Evolutionary conservation across 2,797 vertebrate species (phyloP), one percentile per base, ranked within the genome.

Genomic region (Characodon lateralis): DNA sequence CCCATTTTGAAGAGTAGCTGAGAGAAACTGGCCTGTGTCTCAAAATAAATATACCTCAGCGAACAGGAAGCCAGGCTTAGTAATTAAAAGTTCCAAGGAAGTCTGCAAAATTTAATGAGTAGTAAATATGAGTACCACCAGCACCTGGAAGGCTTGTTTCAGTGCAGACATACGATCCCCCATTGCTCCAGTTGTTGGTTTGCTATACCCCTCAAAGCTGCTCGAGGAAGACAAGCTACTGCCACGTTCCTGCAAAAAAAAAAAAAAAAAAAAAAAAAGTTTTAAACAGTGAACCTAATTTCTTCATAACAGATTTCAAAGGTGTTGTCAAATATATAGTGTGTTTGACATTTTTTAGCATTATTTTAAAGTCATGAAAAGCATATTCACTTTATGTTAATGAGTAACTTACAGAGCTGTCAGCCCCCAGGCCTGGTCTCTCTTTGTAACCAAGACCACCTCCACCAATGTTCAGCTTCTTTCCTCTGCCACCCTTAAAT

Each of bases 121-220:
- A 10, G 0, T 24, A 1, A 68, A 69, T 58, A 43, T 46, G 8
- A 22, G 56, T 2, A 22, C 1, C 5, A 61, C 20, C 13, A n/a
- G 43, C 90, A 99, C 98, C 97, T 99, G 97, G 89, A 99, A 99
- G 81, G 98, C 98, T 84, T 97, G 96, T 93, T 97, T 99, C 97
- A 99, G 96, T 3, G 98, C 97, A 0, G 97, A 97, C 90, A 99
- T 96, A 41, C 98, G 96, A 91, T 99, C 98, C 80, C 98, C 98
- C 98, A 99, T 99, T 0, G 97, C 98, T 46, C 98, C 98, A 0
- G 95, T 94, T 50, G 96, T 89, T 1, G 98, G 97, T 84, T 98
- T 99, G 76, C 72, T 86, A 89, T 96, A 99, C 0, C 97, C 94
- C 82, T 99, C 98, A 0, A 95, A 98, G 93, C 97, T 97, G 77